Evolutionary conservation across 2,797 vertebrate species (phyloP), one percentile per base, ranked within the genome.

Genomic region (Pseudotriccus pelzelni): DNA sequence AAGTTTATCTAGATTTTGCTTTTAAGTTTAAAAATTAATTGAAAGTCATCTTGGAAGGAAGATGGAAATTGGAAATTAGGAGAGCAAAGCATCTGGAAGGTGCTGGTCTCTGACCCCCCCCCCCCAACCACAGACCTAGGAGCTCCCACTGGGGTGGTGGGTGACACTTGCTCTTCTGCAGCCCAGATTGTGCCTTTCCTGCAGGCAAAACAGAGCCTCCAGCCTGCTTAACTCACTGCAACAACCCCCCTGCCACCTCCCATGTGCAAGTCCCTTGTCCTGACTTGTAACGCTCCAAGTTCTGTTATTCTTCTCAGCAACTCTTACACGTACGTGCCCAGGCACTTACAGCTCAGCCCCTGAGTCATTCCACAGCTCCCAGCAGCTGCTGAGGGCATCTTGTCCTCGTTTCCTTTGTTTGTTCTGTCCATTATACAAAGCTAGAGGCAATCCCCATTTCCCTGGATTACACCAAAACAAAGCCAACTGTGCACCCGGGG

Each of bases 301-400:
- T 55, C 34, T 85, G 53, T 55, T 86, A 43, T 25, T 95, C 47
- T 63, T 63, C 90, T 53, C 52, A n/a, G 56, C 86, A 95, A 3
- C 53, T 80, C 37, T 9, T 15, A 59, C 27, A 72, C 6, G 39
- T 84, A 49, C 96, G 0, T 96, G 96, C 90, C 87, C 89, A 84
- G 96, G 78, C 96, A 91, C 74, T 92, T 91, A 4, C 25, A 82
- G 44, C 84, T 84, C 82, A 18, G 87, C 77, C 30, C n/a, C 63
- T 93, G 94, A 96, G 79, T 94, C 95, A 95, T 34, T 63, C 50
- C 72, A 3, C 68, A 39, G 56, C 60, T 39, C 34, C 74, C 73
- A 62, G 66, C 43, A 67, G 53, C 5, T 14, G 85, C 86, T 46
- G 10, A 63, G 93, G 94, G 97, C 92, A 96, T 60, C 91, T 95